phyloP scores from a whole-genome alignment of 37 sponge, comb jelly and placozoan genomes.

The Bolinopsis microptera region DNA sequence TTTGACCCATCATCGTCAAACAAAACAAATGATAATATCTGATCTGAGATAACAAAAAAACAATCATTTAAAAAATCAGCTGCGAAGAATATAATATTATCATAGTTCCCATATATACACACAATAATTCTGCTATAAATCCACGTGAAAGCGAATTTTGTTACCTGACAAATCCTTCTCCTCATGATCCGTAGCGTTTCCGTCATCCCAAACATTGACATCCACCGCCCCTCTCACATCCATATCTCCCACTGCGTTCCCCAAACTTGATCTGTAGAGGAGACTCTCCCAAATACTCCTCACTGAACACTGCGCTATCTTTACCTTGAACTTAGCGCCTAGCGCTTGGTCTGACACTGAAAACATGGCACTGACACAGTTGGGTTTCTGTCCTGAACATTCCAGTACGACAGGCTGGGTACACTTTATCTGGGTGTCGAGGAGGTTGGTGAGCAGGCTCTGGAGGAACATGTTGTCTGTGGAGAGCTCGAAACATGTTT shows the following conservation, averaged over 20 bases:
- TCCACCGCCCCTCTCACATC: background rate
- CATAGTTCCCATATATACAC: too few relatives aligned
- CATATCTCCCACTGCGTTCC: background rate
- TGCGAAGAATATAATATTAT: too few relatives aligned
- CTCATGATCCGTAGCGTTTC: background rate
- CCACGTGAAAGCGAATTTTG: too few relatives aligned
- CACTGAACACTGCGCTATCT: background rate
- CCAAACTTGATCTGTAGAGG: background rate
- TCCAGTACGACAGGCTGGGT: background rate
- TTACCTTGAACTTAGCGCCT: background rate
- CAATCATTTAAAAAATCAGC: too few relatives aligned
- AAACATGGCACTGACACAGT: conserved; percentile 18
- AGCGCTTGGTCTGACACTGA: background rate
- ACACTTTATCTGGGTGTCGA: background rate
- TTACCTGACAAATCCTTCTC: too few relatives aligned
- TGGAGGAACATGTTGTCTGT: background rate
- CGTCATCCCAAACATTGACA: background rate
- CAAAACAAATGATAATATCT: too few relatives aligned
- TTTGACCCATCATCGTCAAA: too few relatives aligned
- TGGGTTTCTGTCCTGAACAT: background rate
- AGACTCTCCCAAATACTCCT: background rate
- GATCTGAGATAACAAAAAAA: too few relatives aligned
- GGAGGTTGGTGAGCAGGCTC: background rate
- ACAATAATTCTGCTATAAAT: too few relatives aligned
- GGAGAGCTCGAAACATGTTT: background rate